Conservation (phyloP, 2,888 invertebrate species). For the Lottia scabra region DNA sequence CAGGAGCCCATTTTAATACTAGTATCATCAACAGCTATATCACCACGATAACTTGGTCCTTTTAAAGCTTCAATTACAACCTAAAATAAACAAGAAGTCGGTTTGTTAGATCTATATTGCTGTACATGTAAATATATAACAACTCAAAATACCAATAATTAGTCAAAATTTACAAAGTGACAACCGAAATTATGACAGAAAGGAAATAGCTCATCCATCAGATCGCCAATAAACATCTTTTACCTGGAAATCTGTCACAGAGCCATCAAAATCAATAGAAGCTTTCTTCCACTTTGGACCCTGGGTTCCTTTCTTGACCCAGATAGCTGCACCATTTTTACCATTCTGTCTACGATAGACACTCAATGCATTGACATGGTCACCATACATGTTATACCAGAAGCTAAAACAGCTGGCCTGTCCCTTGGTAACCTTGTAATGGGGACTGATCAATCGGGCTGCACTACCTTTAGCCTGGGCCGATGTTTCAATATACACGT, state of each 20-base stretch:
- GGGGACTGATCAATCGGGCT: constrained; percentile 68
- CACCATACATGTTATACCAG: constrained; percentile 62
- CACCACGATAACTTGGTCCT: constrained; percentile 41
- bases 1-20: constrained; percentile 39
- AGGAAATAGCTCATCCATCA: neutral
- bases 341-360: constrained; percentile 34
- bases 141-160: too few species aligned
- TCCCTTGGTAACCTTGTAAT: constrained; percentile 22
- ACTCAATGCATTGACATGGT: constrained; percentile 42
- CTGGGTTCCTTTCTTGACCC: constrained; percentile 44
- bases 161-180: too few species aligned
- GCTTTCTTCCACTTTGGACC: constrained; percentile 45
- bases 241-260: neutral
- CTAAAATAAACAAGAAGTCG: constrained; percentile 29
- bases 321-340: constrained; percentile 37
- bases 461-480: constrained; percentile 71
- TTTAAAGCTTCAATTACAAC: constrained; percentile 47
- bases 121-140: too few species aligned
- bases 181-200: neutral
- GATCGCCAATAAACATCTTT: neutral
- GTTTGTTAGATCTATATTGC: too few species aligned
- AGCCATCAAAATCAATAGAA: constrained; percentile 23
- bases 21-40: constrained; percentile 53
- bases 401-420: constrained; percentile 48
- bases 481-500: constrained; percentile 67